Percentiles rank a stretch among this genome's conserved stretches.
phyloP scores from a whole-genome alignment of 2,888 invertebrate species.

The Sinelater perroti region DNA sequence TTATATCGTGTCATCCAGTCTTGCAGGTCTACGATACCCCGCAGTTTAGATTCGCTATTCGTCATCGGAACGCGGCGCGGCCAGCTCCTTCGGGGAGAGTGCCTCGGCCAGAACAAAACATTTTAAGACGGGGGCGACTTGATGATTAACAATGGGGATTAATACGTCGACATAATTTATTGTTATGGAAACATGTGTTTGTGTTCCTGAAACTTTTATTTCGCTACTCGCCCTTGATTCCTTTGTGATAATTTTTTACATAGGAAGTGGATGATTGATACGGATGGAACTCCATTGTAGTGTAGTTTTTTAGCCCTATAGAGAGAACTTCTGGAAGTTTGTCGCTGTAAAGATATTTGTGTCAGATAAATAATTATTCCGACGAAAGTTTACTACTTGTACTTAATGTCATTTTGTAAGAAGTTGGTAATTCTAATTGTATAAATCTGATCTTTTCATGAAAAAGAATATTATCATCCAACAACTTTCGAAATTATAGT shows the following conservation, averaged over 20 bases:
- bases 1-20: slow-evolving; percentile 39
- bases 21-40: slow-evolving; percentile 40
- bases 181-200: slow-evolving; percentile 48
- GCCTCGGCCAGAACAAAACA: slow-evolving; percentile 45
- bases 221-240: slow-evolving; percentile 24
- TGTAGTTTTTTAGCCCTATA: too few relatives aligned
- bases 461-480: too few relatives aligned
- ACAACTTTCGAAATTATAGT: too few relatives aligned
- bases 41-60: slow-evolving; percentile 48
- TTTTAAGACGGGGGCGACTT: slow-evolving; percentile 42
- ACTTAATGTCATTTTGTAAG: too few relatives aligned
- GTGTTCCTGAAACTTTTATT: slow-evolving; percentile 41
- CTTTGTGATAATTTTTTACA: slow-evolving; percentile 28
- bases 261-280: slow-evolving; percentile 7
- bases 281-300: neutral
- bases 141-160: slow-evolving; percentile 51
- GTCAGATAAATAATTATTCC: too few relatives aligned
- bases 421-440: too few relatives aligned
- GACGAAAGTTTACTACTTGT: too few relatives aligned
- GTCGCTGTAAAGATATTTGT: too few relatives aligned
- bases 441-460: too few relatives aligned
- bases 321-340: too few relatives aligned
- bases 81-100: slow-evolving; percentile 40
- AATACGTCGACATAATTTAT: slow-evolving; percentile 47
- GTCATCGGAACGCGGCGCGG: slow-evolving; percentile 47